phyloP scores from a whole-genome alignment of 2,797 vertebrate genomes.

The Buphagus erythrorhynchus region DNA sequence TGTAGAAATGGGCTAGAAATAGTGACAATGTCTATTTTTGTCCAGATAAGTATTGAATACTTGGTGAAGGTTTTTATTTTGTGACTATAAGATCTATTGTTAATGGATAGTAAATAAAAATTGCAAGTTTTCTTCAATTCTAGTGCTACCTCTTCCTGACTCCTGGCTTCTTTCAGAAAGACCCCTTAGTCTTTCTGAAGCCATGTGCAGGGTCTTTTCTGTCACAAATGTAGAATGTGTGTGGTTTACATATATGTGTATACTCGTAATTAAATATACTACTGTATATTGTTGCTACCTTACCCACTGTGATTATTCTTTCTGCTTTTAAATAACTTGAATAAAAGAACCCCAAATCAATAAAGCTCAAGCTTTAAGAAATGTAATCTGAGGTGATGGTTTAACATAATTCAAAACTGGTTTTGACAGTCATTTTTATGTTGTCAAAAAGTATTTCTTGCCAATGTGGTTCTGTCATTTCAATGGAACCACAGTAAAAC shows the following conservation, averaged over 20 bases:
- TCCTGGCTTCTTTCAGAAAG: neutral
- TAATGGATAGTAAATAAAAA: neutral
- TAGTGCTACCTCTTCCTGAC: neutral
- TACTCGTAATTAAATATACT: neutral
- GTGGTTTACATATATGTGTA: neutral
- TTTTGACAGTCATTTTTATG: neutral
- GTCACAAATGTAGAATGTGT: neutral
- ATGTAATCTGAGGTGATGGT: neutral
- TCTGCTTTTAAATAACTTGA: neutral
- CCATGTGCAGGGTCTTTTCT: neutral
- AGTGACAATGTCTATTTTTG: neutral
- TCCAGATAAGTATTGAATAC: neutral
- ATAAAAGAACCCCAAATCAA: neutral
- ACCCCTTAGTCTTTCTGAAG: neutral
- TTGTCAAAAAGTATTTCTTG: neutral
- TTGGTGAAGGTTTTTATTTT: neutral
- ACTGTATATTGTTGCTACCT: neutral
- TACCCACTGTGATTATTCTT: neutral
- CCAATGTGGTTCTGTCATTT: neutral
- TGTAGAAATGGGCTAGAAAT: accelerated
- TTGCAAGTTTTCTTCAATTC: neutral
- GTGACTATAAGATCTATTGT: neutral
- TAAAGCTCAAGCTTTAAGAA: neutral
- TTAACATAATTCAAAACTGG: neutral
- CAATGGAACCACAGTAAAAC: neutral